A percentile compares a stretch with the other conserved stretches of the same genome.
Conservation (phyloP, 1,140 invertebrate genomes). For the Zaprionus nigranus region DNA sequence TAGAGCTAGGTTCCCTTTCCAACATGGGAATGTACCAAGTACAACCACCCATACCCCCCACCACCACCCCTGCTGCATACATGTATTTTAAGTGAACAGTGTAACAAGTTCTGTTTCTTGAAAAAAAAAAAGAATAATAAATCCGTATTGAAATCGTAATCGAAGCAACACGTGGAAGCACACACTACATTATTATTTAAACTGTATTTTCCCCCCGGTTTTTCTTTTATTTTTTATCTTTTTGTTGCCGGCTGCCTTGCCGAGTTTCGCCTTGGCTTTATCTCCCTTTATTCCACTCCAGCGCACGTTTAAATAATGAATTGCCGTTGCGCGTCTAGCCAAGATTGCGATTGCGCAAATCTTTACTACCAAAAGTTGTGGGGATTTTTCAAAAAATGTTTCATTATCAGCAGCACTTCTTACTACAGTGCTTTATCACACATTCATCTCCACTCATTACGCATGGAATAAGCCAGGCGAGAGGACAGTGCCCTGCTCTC, state of each 20-base stretch:
- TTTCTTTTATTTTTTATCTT: not conserved
- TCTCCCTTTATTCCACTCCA: conserved; percentile 5
- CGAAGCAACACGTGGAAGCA: conserved; percentile 46
- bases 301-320: conserved; percentile 22
- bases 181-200: not conserved
- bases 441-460: not conserved
- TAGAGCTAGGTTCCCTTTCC: conserved; percentile 10
- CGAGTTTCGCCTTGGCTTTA: conserved; percentile 25
- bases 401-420: not conserved
- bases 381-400: not conserved
- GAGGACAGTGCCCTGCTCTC: not conserved
- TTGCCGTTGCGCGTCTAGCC: conserved; percentile 25
- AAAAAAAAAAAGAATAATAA: conserved; percentile 44
- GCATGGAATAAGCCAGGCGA: not conserved
- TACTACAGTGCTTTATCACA: not conserved
- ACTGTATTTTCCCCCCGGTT: not conserved
- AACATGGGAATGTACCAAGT: conserved; percentile 35
- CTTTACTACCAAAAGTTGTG: not conserved
- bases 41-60: conserved; percentile 1
- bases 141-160: conserved; percentile 60
- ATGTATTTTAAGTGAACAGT: conserved; percentile 59
- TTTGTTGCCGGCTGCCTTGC: conserved; percentile 23
- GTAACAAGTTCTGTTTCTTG: conserved; percentile 49
- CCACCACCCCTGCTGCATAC: conserved; percentile 9
- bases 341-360: conserved; percentile 31